Evolutionary conservation across 2,888 invertebrate genomes (phyloP).

Genomic region (Rhamnusium bicolor): DNA sequence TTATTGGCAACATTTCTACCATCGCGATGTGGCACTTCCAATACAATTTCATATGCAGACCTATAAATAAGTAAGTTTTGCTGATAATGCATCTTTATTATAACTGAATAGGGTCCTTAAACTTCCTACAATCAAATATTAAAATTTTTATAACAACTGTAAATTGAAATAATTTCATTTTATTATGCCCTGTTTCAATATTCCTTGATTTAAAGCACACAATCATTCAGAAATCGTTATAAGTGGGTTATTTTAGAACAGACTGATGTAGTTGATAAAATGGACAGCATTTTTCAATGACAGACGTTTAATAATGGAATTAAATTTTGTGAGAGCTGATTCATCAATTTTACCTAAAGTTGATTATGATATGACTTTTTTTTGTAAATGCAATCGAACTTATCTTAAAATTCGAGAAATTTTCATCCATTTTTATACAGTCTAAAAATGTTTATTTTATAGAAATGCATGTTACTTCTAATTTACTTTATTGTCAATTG

Average conservation of each 20-base stretch:
- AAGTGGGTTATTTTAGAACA: neutral
- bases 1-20: conserved; percentile 3
- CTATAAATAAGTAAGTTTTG: conserved; percentile 32
- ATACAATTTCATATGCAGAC: conserved; percentile 24
- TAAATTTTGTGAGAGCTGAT: too few species aligned
- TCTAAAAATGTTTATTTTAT: too few species aligned
- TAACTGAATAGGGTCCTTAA: conserved; percentile 10
- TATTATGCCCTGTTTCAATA: neutral
- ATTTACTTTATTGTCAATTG: too few species aligned
- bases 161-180: neutral
- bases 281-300: too few species aligned
- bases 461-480: too few species aligned
- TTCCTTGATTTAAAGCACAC: neutral
- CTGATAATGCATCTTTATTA: conserved; percentile 22
- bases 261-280: neutral
- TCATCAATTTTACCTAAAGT: too few species aligned
- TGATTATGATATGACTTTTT: too few species aligned
- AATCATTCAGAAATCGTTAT: neutral
- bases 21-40: neutral
- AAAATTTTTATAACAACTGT: neutral
- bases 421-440: too few species aligned
- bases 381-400: too few species aligned
- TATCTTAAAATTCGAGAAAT: too few species aligned
- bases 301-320: too few species aligned
- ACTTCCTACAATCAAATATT: conserved; percentile 10